Conservation (phyloP, 2,797 vertebrate genomes). For the Diglossa cyanea region DNA sequence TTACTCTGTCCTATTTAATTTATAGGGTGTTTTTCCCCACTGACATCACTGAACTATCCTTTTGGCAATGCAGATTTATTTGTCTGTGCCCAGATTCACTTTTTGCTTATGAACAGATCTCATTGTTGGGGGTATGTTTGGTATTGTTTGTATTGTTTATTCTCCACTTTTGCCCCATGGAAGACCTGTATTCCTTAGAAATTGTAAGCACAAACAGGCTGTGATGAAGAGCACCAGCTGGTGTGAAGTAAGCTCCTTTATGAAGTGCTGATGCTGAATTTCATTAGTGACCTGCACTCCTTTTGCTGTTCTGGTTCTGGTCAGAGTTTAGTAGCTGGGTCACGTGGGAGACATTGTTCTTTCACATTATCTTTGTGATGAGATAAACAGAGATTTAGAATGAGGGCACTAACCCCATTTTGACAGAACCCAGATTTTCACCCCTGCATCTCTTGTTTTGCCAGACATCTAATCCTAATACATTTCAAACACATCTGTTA, state of each 20-base stretch:
- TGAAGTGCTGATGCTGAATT: slow-evolving; percentile 11
- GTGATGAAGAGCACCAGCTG: slow-evolving; percentile 27
- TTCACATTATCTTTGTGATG: slow-evolving; percentile 9
- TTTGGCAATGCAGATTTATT: background rate
- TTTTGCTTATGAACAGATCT: background rate
- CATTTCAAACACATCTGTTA: slow-evolving; percentile 8
- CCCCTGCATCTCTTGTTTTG: background rate
- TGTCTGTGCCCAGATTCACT: background rate
- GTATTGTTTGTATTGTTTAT: background rate
- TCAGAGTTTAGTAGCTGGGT: background rate
- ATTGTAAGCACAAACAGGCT: background rate
- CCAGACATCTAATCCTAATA: slow-evolving; percentile 33
- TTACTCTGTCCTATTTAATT: background rate
- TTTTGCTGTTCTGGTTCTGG: background rate
- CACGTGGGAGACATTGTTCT: background rate
- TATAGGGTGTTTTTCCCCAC: background rate
- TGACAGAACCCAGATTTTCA: slow-evolving; percentile 1
- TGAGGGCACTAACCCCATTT: slow-evolving; percentile 30
- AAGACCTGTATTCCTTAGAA: background rate
- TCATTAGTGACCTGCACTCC: slow-evolving; percentile 8
- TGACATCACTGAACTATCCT: background rate
- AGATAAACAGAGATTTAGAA: background rate
- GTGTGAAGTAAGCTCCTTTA: slow-evolving; percentile 37
- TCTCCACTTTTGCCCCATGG: background rate
- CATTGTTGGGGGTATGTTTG: background rate